phyloP scores from a whole-genome alignment of 92 coral and sea anemone species.

The Micromussa lordhowensis region DNA sequence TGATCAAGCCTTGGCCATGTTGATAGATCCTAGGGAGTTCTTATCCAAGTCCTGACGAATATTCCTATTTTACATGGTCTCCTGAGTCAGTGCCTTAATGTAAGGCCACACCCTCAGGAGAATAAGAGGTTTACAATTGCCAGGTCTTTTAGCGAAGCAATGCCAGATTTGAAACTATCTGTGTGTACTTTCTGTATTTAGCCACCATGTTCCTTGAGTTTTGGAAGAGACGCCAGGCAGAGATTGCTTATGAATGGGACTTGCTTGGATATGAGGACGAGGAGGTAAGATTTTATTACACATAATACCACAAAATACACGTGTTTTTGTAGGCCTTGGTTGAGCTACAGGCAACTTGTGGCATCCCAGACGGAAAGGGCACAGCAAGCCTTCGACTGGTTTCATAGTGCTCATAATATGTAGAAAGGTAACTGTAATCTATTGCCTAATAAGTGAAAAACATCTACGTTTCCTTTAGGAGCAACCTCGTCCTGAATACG shows the following conservation, averaged over 20 bases:
- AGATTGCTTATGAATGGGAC: constrained; percentile 97
- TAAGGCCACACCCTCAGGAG: background rate
- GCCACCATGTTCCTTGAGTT: constrained; percentile 98
- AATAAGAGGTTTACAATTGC: background rate
- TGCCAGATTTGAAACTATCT: too few species aligned
- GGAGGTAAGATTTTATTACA: constrained; percentile 63
- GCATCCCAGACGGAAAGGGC: too few species aligned
- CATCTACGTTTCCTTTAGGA: constrained; percentile 53
- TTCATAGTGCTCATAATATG: too few species aligned
- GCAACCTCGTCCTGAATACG: constrained; percentile 94
- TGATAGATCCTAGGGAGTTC: background rate
- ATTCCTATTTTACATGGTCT: background rate
- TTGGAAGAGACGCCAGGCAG: constrained; percentile 96
- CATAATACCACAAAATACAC: too few species aligned
- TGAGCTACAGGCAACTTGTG: too few species aligned
- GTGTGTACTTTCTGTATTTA: constrained; percentile 1
- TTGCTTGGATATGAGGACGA: constrained; percentile 90
- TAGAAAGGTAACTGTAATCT: too few species aligned
- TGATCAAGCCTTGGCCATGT: background rate
- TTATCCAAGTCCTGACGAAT: background rate
- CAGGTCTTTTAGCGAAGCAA: background rate
- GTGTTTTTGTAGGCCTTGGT: too few species aligned
- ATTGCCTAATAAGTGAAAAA: too few species aligned
- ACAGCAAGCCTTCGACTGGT: too few species aligned
- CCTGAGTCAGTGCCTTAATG: background rate